Conservation (phyloP, 2,888 invertebrate genomes). For the Ctena decussata region DNA sequence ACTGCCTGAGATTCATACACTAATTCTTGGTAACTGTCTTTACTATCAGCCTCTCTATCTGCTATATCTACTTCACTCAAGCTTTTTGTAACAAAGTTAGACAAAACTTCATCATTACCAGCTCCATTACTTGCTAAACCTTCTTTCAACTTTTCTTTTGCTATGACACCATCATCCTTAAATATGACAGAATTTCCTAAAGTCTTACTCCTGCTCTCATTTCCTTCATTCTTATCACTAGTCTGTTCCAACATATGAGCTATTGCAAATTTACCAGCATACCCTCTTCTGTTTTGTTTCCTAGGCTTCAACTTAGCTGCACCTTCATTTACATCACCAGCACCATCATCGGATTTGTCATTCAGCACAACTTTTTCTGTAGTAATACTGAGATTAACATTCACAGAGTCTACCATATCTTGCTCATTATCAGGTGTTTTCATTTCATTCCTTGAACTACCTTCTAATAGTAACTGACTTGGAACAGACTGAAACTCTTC, state of each 20-base stretch:
- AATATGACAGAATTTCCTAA: background rate
- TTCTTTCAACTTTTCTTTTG: background rate
- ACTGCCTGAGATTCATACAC: background rate
- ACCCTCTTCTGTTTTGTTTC: background rate
- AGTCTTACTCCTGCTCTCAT: background rate
- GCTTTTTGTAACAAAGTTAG: background rate
- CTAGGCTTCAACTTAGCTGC: background rate
- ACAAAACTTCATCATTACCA: background rate
- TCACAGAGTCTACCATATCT: too few species aligned
- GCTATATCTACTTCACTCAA: background rate
- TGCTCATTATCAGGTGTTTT: too few species aligned
- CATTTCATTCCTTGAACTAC: too few species aligned
- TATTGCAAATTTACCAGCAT: constrained; percentile 2
- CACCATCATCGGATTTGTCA: background rate
- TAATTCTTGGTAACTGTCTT: background rate
- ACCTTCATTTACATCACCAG: background rate
- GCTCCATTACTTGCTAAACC: background rate
- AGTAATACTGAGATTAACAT: too few species aligned
- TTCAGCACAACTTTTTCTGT: background rate
- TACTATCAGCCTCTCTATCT: background rate
- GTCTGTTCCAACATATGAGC: background rate
- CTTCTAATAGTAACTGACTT: too few species aligned
- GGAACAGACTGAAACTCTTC: too few species aligned
- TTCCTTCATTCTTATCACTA: background rate
- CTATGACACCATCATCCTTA: background rate